These are phyloP conservation scores for Arizona elegans DNA, from an alignment of 2,113 vertebrate species.

Conservation along the genomic window DNA sequence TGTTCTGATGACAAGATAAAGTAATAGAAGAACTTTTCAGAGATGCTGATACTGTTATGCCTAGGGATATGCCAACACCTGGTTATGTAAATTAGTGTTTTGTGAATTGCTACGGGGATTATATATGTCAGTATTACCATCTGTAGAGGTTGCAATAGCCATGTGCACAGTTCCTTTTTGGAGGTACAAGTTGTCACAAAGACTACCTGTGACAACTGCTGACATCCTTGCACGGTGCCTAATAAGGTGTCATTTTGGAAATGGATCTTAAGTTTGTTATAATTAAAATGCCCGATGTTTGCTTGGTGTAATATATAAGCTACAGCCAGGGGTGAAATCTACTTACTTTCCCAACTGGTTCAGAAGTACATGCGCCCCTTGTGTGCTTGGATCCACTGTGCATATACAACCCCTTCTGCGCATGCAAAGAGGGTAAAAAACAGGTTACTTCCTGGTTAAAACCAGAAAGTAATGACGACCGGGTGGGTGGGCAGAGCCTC, in stretches of 20 bases:
- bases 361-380: too few relatives aligned
- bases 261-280: not conserved
- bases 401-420: too few relatives aligned
- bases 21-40: not conserved
- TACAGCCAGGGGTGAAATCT: too few relatives aligned
- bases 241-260: not conserved
- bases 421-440: too few relatives aligned
- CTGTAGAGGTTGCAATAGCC: not conserved
- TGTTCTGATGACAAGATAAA: not conserved
- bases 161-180: too few relatives aligned
- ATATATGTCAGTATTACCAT: not conserved
- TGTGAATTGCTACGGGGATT: not conserved
- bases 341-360: too few relatives aligned
- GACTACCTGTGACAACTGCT: not conserved
- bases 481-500: too few relatives aligned
- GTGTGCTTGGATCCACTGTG: too few relatives aligned
- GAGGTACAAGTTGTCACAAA: not conserved
- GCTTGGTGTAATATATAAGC: not conserved
- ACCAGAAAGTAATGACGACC: too few relatives aligned
- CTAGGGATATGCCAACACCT: not conserved
- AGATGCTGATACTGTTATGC: not conserved
- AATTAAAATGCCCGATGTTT: not conserved
- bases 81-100: not conserved
- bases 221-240: not conserved
- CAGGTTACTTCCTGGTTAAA: too few relatives aligned